These are phyloP conservation scores for Yoshiicerus persimilis DNA, from an alignment of 1,140 invertebrate species.

Conservation along the genomic window DNA sequence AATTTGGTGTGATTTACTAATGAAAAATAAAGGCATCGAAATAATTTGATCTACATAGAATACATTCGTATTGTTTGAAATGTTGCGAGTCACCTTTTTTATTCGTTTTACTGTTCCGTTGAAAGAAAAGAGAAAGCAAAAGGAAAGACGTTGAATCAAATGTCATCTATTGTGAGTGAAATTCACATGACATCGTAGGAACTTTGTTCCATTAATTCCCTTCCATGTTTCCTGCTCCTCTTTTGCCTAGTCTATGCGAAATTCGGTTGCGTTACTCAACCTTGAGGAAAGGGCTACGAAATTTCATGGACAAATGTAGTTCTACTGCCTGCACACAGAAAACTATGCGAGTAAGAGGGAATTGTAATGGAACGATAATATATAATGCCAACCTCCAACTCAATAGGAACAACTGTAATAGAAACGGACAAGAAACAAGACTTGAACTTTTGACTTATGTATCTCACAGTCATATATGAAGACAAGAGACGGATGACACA, in stretches of 20 bases:
- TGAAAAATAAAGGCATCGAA: not conserved
- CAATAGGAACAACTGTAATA: not conserved
- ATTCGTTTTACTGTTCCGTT: not conserved
- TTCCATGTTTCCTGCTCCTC: not conserved
- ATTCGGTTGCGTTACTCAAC: not conserved
- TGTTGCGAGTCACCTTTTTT: not conserved
- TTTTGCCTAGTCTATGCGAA: not conserved
- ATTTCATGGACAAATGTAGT: not conserved
- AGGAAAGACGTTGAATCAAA: not conserved
- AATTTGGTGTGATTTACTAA: not conserved
- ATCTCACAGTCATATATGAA: not conserved
- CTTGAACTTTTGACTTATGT: not conserved
- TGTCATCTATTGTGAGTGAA: not conserved
- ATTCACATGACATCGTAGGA: not conserved
- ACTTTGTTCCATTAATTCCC: not conserved
- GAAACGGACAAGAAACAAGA: not conserved
- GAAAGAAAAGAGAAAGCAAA: not conserved
- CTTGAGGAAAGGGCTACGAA: not conserved
- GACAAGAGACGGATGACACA: not conserved
- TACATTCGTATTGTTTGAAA: not conserved
- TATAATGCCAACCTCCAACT: not conserved
- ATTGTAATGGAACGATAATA: not conserved
- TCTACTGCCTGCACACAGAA: not conserved
- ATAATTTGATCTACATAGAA: no score
- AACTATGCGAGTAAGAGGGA: not conserved